Evolutionary conservation across 92 coral and sea anemone species (phyloP), one percentile per base, ranked within the genome.

Genomic region (Diadumene lineata): DNA sequence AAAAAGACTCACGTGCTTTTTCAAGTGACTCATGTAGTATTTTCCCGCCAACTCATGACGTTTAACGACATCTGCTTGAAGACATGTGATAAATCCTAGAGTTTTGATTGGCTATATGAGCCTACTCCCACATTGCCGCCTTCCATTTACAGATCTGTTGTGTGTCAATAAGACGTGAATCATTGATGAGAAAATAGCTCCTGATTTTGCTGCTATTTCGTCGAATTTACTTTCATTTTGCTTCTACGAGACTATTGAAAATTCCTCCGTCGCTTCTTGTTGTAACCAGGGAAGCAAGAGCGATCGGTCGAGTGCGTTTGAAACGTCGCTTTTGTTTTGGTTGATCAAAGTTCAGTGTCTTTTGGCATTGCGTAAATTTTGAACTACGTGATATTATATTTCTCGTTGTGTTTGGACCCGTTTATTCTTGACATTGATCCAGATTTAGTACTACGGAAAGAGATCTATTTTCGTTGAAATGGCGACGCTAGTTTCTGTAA

Each of bases 111-210:
- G 82, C 10, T 68, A 55, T 55, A 16, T 0, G 11, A 4, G 38
- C 68, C 31, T 73, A 70, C 72, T 68, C 82, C 82, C 82, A 78
- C 82, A 44, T 67, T 13, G 76, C 67, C 82, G 82, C 82, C 82
- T 69, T 68, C 82, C 75, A 67, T 67, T 68, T 56, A 68, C 70
- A 34, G 60, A 3, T 53, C 16, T 64, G 75, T 26, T 50, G 26
- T 64, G 25, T 77, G 76, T 78, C 82, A 78, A 78, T 69, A 78
- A 27, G 50, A 51, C 74, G 55, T 78, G 61, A 67, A 78, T 78
- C 56, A 78, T 78, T 78, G 33, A 78, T 78, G 75, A 34, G 69
- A 78, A 55, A n/a, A 31, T 68, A 23, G 19, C 50, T 56, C 24
- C 50, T 21, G 56, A 55, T 56, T 28, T 15, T 72, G 8, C 17